Base-by-base conservation (phyloP, 1,140 invertebrate species). In the Drosophila parvula region DNA sequence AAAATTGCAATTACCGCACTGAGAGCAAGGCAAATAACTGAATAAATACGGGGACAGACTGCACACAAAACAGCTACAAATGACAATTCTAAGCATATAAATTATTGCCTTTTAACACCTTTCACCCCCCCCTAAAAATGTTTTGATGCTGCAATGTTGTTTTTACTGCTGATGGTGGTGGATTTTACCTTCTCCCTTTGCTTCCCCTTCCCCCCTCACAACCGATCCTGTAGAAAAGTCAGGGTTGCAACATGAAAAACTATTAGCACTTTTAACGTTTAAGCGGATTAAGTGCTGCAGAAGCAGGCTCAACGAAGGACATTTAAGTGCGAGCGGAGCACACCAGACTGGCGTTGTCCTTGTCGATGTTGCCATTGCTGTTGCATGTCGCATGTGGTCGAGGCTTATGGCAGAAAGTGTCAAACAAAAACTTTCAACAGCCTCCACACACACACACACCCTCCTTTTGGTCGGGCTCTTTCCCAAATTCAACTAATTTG, bases 41-140 rank as follows among this genome's bases (percentile, higher is more conserved):
- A n/a, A 44, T 27, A 27, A 38, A 60, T 38, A 57, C 28, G 32
- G 53, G 36, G 38, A 43, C 44, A 44, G 48, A 60, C 50, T 56
- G 45, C 57, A 70, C 28, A 71, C 55, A 60, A 59, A 68, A 56
- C 34, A 57, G 53, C 41, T 55, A 47, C 59, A 82, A 71, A 69
- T 82, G 75, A 74, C 76, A 88, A 77, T 77, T 79, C 76, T 83
- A 78, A 88, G 84, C 77, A 75, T 53, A 84, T 89, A 88, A 89
- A 78, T 88, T 88, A 88, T 88, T 89, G 84, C 73, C 80, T 88
- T 83, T 88, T 89, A 89, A 89, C 84, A 88, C 84, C 84, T 88
- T 69, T 67, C 44, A 71, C 41, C 51, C 64, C 41, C 51, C 64
- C 65, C 55, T n/a, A 9, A 32, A 32, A 40, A 44, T 38, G 44